Conservation (phyloP, 2,888 invertebrate species). For the Apamea epomidion region DNA sequence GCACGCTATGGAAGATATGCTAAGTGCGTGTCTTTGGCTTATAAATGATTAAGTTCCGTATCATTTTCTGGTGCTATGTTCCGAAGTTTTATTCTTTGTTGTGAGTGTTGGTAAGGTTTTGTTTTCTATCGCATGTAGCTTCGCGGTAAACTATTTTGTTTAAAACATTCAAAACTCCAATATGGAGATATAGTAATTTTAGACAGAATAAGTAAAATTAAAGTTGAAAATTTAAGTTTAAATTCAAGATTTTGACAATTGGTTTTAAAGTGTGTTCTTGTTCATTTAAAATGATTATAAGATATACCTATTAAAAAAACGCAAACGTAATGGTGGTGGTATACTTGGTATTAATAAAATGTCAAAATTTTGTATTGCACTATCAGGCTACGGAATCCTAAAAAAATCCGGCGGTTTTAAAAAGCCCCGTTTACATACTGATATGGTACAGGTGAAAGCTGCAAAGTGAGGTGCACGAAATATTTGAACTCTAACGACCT, state of each 20-base stretch:
- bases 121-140: constrained; percentile 8
- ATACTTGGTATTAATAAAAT: neutral
- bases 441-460: constrained; percentile 79
- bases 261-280: neutral
- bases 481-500: constrained; percentile 82
- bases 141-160: neutral
- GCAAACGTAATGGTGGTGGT: too few relatives aligned
- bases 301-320: neutral
- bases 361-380: neutral
- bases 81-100: constrained; percentile 21
- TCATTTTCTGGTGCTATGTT: constrained; percentile 27
- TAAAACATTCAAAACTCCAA: neutral
- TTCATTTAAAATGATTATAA: accelerated
- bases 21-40: constrained; percentile 39
- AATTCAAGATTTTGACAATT: neutral
- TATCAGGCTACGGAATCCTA: constrained; percentile 38
- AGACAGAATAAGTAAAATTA: too few relatives aligned
- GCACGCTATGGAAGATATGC: constrained; percentile 56
- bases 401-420: constrained; percentile 40
- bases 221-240: too few relatives aligned
- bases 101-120: neutral
- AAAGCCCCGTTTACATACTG: constrained; percentile 23
- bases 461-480: constrained; percentile 71
- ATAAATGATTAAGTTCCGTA: constrained; percentile 54
- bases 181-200: too few relatives aligned